Base-by-base conservation (phyloP, 2,113 vertebrate species). In the Sitta europaea region DNA sequence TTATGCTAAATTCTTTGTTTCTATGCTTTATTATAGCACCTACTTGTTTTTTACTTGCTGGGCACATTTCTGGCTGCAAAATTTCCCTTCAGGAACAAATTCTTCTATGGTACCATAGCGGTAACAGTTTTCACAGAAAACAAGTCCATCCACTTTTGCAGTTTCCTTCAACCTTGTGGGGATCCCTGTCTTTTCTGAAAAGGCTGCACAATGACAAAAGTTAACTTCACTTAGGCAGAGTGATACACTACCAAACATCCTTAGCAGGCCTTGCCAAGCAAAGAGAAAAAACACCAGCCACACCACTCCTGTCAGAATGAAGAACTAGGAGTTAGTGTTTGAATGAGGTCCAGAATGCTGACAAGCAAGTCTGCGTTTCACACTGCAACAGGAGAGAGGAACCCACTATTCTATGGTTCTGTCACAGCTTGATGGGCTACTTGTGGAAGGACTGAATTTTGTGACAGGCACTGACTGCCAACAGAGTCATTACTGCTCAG, bases 91-190 rank as follows among this genome's bases (percentile, higher is more conserved):
- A 88, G 98, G 94, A 95, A 97, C 97, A 97, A 98, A 98, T 85
- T 98, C 98, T 50, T 98, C 97, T 76, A 96, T 73, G 7, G 95
- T 97, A 95, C 98, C 98, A 84, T 98, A 98, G 88, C 97, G 96
- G 92, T 98, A 98, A 88, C 98, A 98, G 96, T 97, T 98, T 94
- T 98, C 98, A 97, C 98, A 98, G 95, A 98, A 98, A 62, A 98
- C 97, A 94, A 98, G 97, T 76, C 98, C 98, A 42, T 98, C 98
- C 76, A 97, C 93, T 96, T 97, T 98, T 62, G 97, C 51, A 55
- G 97, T 91, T 76, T 98, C 98, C 94, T 98, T 98, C 95, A 98
- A 83, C 86, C 97, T 98, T 73, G 98, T 97, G 42, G 97, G 88
- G 40, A 97, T 85, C 77, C 97, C 98, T 70, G 97, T 97, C 97